Evolutionary conservation across 2,797 vertebrate species (phyloP).

Genomic region (Poecilia velifera): DNA sequence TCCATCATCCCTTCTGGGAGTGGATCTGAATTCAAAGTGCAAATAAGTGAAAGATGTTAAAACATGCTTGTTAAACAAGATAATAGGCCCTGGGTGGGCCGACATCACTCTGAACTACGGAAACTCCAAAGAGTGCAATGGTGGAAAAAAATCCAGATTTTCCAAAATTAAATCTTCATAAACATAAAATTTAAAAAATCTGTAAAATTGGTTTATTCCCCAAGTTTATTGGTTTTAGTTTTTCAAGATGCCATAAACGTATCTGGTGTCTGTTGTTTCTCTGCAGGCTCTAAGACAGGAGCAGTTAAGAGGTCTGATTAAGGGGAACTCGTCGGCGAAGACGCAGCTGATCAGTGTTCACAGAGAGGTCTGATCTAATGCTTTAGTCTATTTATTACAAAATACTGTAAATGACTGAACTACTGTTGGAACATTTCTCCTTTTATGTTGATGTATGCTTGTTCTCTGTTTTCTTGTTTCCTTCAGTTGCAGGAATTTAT

Average conservation of each 20-base stretch:
- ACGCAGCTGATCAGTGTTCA: conserved; percentile 71
- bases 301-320: conserved; percentile 83
- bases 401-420: background rate
- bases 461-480: background rate
- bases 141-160: no score
- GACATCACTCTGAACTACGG: no score
- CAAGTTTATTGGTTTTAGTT: background rate
- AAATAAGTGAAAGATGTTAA: no score
- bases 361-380: conserved; percentile 71
- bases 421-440: background rate
- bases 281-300: conserved; percentile 79
- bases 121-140: no score
- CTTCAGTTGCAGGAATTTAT: conserved; percentile 77
- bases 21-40: no score
- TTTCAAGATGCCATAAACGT: conserved; percentile 1
- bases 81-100: no score
- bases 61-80: no score
- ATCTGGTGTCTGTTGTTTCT: conserved; percentile 19
- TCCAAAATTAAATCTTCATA: no score
- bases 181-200: no score
- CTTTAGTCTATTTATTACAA: background rate
- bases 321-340: conserved; percentile 81
- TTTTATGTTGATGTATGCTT: background rate
- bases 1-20: no score
- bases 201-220: no score